A percentile compares a stretch with the other conserved stretches of the same genome.
phyloP scores from a whole-genome alignment of 2,797 vertebrate genomes.

The Sebastes alutus region DNA sequence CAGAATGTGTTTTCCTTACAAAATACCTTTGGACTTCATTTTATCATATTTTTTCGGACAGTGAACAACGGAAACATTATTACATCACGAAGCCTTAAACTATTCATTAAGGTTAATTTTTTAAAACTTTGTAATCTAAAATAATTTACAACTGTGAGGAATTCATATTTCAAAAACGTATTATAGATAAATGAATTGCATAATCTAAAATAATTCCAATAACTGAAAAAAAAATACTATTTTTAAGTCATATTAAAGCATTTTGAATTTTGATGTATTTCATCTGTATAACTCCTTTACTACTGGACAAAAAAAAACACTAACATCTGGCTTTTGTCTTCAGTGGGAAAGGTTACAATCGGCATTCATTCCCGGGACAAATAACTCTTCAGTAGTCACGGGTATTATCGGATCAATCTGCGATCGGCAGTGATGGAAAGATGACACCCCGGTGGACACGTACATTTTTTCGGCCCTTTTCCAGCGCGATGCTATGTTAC shows the following conservation, averaged over 20 bases:
- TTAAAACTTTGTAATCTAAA: neutral
- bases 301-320: no score
- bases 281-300: neutral
- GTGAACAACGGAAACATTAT: neutral
- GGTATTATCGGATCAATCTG: neutral
- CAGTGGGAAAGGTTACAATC: no score
- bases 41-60: neutral
- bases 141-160: neutral
- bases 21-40: neutral
- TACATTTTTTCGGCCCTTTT: rapidly evolving
- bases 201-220: neutral
- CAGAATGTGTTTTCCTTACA: neutral
- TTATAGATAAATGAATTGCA: neutral
- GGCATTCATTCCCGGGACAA: no score
- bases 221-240: neutral
- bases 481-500: neutral
- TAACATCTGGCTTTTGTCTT: no score
- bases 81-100: neutral
- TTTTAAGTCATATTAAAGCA: neutral
- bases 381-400: no score
- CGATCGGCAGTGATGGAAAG: neutral
- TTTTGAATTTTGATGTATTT: neutral
- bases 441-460: neutral
- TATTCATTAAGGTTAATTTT: neutral
- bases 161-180: neutral